These are phyloP conservation scores for Trichonephila clavipes DNA, from an alignment of 1,140 invertebrate genomes.

Conservation along the genomic window DNA sequence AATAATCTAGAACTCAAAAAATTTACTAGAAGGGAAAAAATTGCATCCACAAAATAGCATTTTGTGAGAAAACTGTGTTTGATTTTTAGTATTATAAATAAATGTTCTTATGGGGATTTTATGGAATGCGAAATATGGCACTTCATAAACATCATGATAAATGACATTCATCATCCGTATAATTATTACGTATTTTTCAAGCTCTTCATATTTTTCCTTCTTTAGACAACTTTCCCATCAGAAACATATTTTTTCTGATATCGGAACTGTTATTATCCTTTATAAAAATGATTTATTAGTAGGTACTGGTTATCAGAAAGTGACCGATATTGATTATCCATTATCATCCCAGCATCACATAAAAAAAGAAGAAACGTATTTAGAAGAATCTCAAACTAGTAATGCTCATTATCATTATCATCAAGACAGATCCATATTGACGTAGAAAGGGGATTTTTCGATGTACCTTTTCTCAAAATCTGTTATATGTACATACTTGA, in stretches of 20 bases:
- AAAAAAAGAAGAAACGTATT: background rate
- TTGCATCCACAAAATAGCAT: no score
- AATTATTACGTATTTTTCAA: background rate
- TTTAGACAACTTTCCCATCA: background rate
- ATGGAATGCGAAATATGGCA: no score
- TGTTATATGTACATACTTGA: no score
- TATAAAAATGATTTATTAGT: background rate
- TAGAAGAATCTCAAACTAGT: constrained; percentile 4
- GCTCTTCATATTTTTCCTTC: background rate
- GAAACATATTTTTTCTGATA: background rate
- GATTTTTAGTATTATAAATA: background rate
- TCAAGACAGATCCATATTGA: background rate
- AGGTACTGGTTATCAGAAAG: background rate
- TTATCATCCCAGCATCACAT: background rate
- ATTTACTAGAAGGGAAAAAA: no score
- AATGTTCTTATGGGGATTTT: background rate
- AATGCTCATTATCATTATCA: background rate
- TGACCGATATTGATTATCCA: constrained; percentile 27
- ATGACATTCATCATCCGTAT: background rate
- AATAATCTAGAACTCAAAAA: no score
- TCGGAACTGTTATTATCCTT: background rate
- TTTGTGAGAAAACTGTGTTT: no score
- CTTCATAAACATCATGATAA: background rate
- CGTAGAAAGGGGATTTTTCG: no score
- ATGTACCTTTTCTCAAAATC: no score